phyloP scores from a whole-genome alignment of 2,113 vertebrate genomes.

The Notarius lentiginosus region DNA sequence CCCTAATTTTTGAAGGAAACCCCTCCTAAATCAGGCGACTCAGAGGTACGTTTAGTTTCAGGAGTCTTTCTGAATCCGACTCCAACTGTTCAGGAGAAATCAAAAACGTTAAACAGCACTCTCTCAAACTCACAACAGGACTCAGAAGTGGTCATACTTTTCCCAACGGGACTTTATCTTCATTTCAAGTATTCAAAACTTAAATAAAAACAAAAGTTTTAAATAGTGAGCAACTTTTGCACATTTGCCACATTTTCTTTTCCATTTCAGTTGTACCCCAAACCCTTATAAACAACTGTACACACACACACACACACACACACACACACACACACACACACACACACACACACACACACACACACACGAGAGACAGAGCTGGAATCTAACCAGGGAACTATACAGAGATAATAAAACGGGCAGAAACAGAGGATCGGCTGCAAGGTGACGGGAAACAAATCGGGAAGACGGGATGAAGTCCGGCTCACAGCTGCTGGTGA shows the following conservation, averaged over 20 bases:
- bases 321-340: no score
- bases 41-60: neutral
- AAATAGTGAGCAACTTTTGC: constrained; percentile 15
- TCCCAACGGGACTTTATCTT: constrained; percentile 31
- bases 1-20: neutral
- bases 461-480: constrained; percentile 6
- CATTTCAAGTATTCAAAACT: constrained; percentile 48
- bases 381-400: neutral
- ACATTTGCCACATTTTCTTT: constrained; percentile 2
- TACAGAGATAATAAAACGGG: neutral
- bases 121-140: constrained; percentile 10
- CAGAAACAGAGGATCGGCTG: neutral
- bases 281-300: constrained; percentile 30
- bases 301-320: constrained; percentile 3
- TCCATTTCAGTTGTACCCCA: constrained; percentile 27
- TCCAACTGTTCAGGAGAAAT: neutral
- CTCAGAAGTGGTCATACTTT: neutral
- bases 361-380: neutral
- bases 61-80: neutral
- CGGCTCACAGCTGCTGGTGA: constrained; percentile 38
- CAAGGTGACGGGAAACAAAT: neutral
- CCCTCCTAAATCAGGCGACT: neutral
- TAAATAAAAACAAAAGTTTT: constrained; percentile 33
- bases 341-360: no score
- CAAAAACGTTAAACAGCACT: neutral